Conservation (phyloP, 2,888 invertebrate species). For the Lasioglossum malachurum region DNA sequence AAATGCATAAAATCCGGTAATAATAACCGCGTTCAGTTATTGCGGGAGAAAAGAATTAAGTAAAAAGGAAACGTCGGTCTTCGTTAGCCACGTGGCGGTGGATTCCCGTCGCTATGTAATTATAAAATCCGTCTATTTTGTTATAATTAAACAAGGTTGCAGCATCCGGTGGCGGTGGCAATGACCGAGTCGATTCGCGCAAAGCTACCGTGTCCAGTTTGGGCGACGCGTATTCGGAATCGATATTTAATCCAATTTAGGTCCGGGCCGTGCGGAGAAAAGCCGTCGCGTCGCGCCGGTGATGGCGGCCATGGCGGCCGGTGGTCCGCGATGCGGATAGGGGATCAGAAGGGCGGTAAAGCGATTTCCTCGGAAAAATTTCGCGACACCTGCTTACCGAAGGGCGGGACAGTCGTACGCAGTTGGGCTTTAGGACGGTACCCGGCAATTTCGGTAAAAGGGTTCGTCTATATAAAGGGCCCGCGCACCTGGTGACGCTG, state of each 20-base stretch:
- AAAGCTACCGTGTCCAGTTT: background rate
- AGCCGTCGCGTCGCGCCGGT: background rate
- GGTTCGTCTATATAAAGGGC: conserved; percentile 79
- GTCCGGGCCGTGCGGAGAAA: background rate
- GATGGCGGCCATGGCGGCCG: background rate
- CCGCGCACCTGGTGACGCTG: conserved; percentile 80
- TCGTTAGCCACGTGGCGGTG: background rate
- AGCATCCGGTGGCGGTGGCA: background rate
- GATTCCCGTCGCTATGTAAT: background rate
- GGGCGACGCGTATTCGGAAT: background rate
- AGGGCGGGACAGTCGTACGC: conserved; percentile 18
- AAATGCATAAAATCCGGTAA: background rate
- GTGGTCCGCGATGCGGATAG: background rate
- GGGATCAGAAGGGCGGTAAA: conserved; percentile 4
- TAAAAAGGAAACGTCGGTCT: background rate
- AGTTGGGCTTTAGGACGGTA: conserved; percentile 62
- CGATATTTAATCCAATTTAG: conserved; percentile 4
- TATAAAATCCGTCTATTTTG: background rate
- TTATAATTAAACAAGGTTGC: background rate
- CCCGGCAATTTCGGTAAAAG: conserved; percentile 84
- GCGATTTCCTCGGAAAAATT: conserved; percentile 69
- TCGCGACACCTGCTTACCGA: conserved; percentile 65
- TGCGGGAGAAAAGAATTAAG: background rate
- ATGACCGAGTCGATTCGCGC: background rate
- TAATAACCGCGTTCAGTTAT: background rate